Conservation (phyloP, 1,140 invertebrate genomes). For the Drosophila tropicalis region DNA sequence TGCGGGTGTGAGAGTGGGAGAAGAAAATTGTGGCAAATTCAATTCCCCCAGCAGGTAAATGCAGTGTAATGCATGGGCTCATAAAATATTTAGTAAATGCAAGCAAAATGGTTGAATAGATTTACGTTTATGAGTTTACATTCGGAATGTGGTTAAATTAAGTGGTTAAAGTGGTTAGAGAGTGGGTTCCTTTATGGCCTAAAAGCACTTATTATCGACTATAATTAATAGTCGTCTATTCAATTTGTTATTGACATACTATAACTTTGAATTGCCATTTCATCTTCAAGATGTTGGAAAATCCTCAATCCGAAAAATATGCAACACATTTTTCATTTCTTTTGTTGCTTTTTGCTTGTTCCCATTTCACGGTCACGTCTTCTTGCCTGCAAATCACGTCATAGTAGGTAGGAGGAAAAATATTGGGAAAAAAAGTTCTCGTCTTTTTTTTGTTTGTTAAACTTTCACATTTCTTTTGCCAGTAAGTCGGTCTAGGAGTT, state of each 20-base stretch:
- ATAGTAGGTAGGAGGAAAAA: conserved; percentile 30
- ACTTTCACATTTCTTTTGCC: conserved; percentile 59
- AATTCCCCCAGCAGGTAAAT: conserved; percentile 45
- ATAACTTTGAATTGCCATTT: not conserved
- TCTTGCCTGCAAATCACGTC: conserved; percentile 70
- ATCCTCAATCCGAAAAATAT: conserved; percentile 25
- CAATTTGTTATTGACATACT: no score
- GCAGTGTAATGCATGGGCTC: conserved; percentile 48
- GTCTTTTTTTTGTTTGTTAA: conserved; percentile 25
- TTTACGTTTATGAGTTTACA: conserved; percentile 55
- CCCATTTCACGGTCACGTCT: conserved; percentile 73
- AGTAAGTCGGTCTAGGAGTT: conserved; percentile 26
- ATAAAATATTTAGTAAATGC: conserved; percentile 69
- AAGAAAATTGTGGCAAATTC: conserved; percentile 28
- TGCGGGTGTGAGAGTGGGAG: conserved; percentile 40
- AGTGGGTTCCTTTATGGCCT: not conserved
- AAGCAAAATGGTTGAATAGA: conserved; percentile 57
- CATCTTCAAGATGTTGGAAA: conserved; percentile 25
- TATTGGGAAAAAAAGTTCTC: conserved; percentile 20
- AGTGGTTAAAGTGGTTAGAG: not conserved
- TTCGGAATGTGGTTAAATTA: conserved; percentile 24
- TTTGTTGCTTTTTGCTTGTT: not conserved
- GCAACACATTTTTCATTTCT: not conserved
- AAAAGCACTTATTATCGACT: not conserved
- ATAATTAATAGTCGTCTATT: not conserved